These are phyloP conservation scores for Muscidifurax raptorellus DNA, from an alignment of 1,140 invertebrate species.

Conservation along the genomic window DNA sequence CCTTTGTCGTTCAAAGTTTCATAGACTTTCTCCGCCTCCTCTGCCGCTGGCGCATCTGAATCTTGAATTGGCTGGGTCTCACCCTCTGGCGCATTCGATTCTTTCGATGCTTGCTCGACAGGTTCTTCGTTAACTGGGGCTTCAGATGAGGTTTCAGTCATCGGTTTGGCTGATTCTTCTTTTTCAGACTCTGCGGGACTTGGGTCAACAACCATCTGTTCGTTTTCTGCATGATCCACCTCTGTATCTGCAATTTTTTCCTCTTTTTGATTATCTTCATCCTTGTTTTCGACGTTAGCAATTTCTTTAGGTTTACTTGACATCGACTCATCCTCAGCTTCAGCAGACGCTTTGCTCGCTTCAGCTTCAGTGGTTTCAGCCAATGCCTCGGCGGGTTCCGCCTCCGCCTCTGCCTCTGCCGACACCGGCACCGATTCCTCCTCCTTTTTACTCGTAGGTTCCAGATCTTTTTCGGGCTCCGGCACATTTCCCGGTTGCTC, in stretches of 20 bases:
- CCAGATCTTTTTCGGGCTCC: neutral
- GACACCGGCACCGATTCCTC: too few species aligned
- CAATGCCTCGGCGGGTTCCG: neutral
- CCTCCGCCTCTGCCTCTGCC: neutral
- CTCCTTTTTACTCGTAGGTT: neutral
- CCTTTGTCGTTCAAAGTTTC: neutral
- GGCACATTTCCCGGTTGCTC: neutral
- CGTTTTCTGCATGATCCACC: neutral
- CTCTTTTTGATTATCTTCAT: conserved; percentile 42
- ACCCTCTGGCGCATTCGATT: conserved; percentile 10
- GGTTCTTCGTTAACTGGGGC: conserved; percentile 1
- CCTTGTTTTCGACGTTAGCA: neutral
- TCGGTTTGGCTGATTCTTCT: conserved; percentile 16
- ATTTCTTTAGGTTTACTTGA: neutral
- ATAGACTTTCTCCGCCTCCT: neutral
- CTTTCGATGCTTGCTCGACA: neutral
- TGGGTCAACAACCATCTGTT: conserved; percentile 37
- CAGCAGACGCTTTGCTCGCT: neutral
- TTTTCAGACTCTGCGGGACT: neutral
- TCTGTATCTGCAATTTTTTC: neutral
- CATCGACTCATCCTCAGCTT: conserved; percentile 8
- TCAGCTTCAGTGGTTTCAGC: neutral
- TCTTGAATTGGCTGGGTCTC: neutral
- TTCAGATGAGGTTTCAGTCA: conserved; percentile 34
- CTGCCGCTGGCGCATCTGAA: neutral